Base-by-base conservation (phyloP, 2,113 vertebrate species). In the Muscicapa adusta region DNA sequence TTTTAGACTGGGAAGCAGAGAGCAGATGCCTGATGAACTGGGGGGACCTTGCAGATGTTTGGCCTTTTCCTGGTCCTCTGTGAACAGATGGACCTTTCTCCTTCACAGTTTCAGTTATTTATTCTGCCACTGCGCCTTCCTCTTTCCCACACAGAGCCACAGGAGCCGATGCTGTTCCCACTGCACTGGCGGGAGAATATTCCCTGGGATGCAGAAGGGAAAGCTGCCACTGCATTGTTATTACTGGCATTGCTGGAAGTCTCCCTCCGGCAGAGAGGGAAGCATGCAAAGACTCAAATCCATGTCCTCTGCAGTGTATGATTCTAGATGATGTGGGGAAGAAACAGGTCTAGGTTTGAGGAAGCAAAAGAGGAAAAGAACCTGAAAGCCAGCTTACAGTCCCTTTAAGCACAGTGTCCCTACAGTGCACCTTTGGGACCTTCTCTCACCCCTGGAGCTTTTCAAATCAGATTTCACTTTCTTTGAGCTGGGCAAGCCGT, bases 1-100 rank as follows among this genome's bases (percentile, higher is more conserved):
- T 92, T 92, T 72, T 60, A 87, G 40, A 87, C 42, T 43, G 66
- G 80, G 91, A 93, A 94, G 77, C 80, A 75, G 53, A 65, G 19
- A 95, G 50, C 93, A 95, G 89, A 91, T 94, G 95, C 63, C 70
- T 89, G 70, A 85, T 97, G 91, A 94, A 97, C 89, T 94, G 62
- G 50, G 62, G 26, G 66, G 70, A 95, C 93, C 93, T 88, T 95
- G 87, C 91, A 97, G 94, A 95, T 95, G 93, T 94, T 89, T 96
- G 94, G 93, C 91, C 81, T 95, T 94, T 94, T 76, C 87, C 74
- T 87, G 68, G 84, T 89, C 81, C 73, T 92, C 91, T 85, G 66
- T 0, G 1, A 96, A 87, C 91, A 94, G 84, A 91, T 82, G 87
- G 85, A 87, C 74, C 73, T 91, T 92, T 68, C 84, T 95, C 93